Conservation (phyloP, 1,140 invertebrate species). For the Lordiphosa collinella region DNA sequence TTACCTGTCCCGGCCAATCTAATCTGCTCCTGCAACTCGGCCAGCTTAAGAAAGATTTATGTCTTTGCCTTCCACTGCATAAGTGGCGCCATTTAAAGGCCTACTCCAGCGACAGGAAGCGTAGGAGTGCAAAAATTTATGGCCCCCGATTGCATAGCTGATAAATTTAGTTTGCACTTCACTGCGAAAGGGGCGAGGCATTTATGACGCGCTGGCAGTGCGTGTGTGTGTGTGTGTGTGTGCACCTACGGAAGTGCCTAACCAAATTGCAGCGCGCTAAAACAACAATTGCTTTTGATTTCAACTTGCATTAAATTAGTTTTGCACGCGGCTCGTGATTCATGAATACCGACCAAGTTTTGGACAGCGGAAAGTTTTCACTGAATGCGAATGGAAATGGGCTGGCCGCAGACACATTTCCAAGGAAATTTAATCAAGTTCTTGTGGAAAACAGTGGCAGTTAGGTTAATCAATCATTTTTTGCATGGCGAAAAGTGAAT, state of each 20-base stretch:
- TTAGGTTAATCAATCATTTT: too few relatives aligned
- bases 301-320: constrained; percentile 61
- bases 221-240: constrained; percentile 5
- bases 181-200: constrained; percentile 19
- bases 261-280: constrained; percentile 52
- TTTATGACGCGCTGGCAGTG: constrained; percentile 52
- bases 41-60: constrained; percentile 59
- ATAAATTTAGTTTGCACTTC: constrained; percentile 68
- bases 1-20: constrained; percentile 42
- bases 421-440: constrained; percentile 16
- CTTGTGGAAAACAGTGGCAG: too few relatives aligned
- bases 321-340: constrained; percentile 38
- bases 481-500: too few relatives aligned
- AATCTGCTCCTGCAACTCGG: constrained; percentile 53
- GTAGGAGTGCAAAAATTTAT: constrained; percentile 46
- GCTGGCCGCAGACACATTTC: constrained; percentile 15
- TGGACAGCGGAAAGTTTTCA: constrained; percentile 22
- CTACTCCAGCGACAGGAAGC: constrained; percentile 7
- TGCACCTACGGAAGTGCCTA: constrained; percentile 43
- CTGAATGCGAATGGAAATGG: constrained; percentile 1
- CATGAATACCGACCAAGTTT: constrained; percentile 38
- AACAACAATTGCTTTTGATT: constrained; percentile 56
- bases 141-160: constrained; percentile 63
- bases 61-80: constrained; percentile 61
- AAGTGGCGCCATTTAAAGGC: constrained; percentile 66